A percentile compares a stretch with the other conserved stretches of the same genome.
Conservation (phyloP, 2,113 vertebrate genomes). For the Paracanthobrama guichenoti region DNA sequence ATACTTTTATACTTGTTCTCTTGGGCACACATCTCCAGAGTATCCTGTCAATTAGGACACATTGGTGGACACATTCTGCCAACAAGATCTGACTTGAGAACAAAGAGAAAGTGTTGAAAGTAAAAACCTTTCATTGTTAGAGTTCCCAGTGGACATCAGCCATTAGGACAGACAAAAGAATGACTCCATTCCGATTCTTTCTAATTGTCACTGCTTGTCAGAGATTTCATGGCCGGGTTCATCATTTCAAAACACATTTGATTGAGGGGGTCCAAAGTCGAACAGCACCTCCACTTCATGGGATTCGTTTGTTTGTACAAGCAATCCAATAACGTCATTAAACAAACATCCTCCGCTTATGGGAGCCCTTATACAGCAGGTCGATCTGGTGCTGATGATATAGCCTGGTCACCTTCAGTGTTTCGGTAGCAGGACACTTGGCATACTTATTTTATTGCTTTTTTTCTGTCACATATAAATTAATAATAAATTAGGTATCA, state of each 20-base stretch:
- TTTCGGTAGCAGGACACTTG: no score
- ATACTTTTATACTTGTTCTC: conserved; percentile 94
- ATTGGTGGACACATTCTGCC: conserved; percentile 2
- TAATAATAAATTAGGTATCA: no score
- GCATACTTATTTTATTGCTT: no score
- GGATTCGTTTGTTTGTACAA: conserved; percentile 62
- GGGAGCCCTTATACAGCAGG: conserved; percentile 23
- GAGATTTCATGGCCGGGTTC: conserved; percentile 29
- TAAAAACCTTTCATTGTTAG: conserved; percentile 52
- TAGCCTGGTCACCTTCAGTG: no score
- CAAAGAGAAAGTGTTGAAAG: conserved; percentile 43
- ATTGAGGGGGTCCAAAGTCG: conserved; percentile 9
- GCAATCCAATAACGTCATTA: conserved; percentile 63
- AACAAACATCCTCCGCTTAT: conserved; percentile 60
- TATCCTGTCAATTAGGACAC: conserved; percentile 79
- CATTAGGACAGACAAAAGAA: conserved; percentile 56
- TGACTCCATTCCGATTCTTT: conserved; percentile 64
- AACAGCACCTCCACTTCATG: conserved; percentile 62
- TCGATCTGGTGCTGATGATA: conserved; percentile 49
- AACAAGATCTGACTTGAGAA: background rate
- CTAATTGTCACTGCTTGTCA: conserved; percentile 76
- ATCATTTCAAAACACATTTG: conserved; percentile 63
- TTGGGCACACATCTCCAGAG: conserved; percentile 87
- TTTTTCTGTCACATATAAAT: no score
- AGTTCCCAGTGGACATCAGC: conserved; percentile 41